A percentile compares a stretch with the other conserved stretches of the same genome.
Conservation (phyloP, 2,797 vertebrate species). For the Simalia tracyae region DNA sequence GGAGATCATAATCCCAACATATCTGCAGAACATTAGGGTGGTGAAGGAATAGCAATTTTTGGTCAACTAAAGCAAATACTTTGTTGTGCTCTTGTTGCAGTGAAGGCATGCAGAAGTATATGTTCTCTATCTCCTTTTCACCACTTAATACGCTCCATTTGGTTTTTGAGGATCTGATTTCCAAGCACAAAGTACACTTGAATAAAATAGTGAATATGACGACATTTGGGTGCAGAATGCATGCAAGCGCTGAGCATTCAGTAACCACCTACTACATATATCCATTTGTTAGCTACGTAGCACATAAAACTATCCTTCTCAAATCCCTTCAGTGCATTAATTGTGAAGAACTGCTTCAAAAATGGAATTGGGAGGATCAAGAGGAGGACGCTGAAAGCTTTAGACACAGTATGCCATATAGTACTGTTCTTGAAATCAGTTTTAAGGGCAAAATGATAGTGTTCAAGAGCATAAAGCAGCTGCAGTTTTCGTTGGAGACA, state of each 20-base stretch:
- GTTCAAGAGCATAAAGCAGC: conserved; percentile 38
- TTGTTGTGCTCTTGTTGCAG: neutral
- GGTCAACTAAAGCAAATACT: neutral
- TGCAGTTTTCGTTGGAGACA: conserved; percentile 48
- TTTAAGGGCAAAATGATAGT: conserved; percentile 21
- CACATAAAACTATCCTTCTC: neutral
- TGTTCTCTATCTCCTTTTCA: neutral
- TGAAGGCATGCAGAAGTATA: neutral
- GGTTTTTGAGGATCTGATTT: neutral
- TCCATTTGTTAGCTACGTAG: conserved; percentile 4
- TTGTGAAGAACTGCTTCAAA: neutral
- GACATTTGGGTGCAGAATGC: neutral
- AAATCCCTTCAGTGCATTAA: neutral
- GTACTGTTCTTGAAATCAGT: conserved; percentile 42
- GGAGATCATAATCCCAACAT: neutral
- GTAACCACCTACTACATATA: conserved; percentile 7
- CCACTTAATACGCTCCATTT: neutral
- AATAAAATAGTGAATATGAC: neutral
- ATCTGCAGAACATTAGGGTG: neutral
- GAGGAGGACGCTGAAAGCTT: no score
- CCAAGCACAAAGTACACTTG: neutral
- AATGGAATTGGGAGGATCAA: conserved; percentile 26
- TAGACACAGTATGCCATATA: accelerated
- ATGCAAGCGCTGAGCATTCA: neutral
- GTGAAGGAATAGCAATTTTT: neutral